Conservation (phyloP, 1,140 invertebrate species). For the Magallana angulata region DNA sequence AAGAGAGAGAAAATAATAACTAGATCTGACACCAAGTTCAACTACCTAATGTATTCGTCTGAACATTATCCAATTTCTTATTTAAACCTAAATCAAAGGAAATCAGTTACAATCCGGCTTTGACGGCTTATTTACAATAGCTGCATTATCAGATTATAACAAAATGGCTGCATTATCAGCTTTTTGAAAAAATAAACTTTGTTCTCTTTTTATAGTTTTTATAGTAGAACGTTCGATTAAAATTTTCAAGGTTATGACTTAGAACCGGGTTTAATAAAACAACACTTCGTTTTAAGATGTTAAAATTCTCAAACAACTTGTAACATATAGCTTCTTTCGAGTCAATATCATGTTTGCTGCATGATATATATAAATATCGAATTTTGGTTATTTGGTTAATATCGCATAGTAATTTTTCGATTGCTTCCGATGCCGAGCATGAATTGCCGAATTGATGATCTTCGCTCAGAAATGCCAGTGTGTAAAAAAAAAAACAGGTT, state of each 20-base stretch:
- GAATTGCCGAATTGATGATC: too few species aligned
- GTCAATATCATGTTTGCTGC: neutral
- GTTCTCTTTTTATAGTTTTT: neutral
- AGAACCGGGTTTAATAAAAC: too few species aligned
- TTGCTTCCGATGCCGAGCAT: neutral
- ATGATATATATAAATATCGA: neutral
- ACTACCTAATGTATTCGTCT: neutral
- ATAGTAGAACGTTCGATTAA: neutral
- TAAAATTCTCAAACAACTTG: neutral
- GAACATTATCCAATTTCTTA: neutral
- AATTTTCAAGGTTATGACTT: neutral
- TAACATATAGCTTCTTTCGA: neutral
- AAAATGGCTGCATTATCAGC: slow-evolving; percentile 10
- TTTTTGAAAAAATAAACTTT: neutral
- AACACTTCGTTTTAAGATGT: too few species aligned
- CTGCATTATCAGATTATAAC: slow-evolving; percentile 22
- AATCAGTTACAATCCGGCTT: slow-evolving; percentile 4
- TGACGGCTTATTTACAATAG: neutral
- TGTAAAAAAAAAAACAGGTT: too few species aligned
- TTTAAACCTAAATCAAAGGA: slow-evolving; percentile 28
- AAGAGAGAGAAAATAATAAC: neutral
- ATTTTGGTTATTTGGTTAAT: neutral
- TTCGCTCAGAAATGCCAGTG: too few species aligned
- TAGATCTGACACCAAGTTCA: neutral
- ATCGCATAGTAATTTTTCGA: neutral